Base-by-base conservation (phyloP, 2,888 invertebrate species). In the Trichopoda pennipes region DNA sequence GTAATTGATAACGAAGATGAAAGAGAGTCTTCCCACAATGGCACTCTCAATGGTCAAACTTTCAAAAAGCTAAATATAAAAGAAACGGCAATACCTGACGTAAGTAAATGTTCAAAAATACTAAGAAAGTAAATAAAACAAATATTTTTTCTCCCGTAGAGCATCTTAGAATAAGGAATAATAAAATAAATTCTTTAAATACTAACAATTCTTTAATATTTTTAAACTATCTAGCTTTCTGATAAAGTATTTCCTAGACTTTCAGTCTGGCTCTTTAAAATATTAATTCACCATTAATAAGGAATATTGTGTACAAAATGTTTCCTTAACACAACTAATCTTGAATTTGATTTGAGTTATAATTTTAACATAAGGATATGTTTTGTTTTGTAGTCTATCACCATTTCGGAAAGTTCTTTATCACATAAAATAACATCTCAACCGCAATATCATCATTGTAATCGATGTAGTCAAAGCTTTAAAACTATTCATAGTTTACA, bases 401-500 rank as follows among this genome's bases (percentile, higher is more conserved):
- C 63, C 1, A 55, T 49, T 44, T 17, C n/a, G n/a, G 61, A 61
- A 32, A 55, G 38, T n/a, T 28, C 19, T 12, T 61, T 23, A 1
- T 8, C 35, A 14, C 14, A 21, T 12, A 47, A 56, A 60, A 3
- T 7, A 6, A 28, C 10, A n/a, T 12, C 16, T 47, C 16, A 73
- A 47, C 17, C 1, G 3, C 28, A 16, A 17, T 12, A 9, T 8
- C 42, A 75, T 32, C 78, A 84, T 19, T 90, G 90, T 64, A 84
- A 86, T 53, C 64, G 78, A 3, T 90, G 89, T 32, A 68, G 76
- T 0, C 77, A 75, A 23, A 80, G 80, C 0, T 89, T 89, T 21
- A 64, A 79, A 2, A 85, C 86, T 38, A 72, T 85, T 4, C 84
- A 86, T 72, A 85, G 86, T 0, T 77, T 89, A 3, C 35, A 79